Percentiles rank a stretch among this genome's conserved stretches.
Conservation (phyloP, 2,113 vertebrate genomes). For the Notechis scutatus region DNA sequence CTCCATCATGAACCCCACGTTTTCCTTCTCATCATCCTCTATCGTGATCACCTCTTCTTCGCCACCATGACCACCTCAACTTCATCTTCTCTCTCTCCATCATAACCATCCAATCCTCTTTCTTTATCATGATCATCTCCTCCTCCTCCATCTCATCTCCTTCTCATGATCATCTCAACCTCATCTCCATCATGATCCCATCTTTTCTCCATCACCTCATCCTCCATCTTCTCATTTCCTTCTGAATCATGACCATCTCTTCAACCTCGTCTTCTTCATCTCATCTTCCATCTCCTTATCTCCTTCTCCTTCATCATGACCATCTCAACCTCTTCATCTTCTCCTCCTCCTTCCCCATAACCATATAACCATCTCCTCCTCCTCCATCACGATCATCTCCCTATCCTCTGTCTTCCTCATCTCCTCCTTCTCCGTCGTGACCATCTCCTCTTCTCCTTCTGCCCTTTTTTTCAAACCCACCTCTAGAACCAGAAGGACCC, state of each 20-base stretch:
- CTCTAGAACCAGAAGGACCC: conserved; percentile 71
- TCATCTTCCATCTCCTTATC: neutral
- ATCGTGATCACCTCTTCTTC: neutral
- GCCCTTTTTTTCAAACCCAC: accelerated
- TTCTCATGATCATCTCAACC: no score
- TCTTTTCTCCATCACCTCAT: neutral
- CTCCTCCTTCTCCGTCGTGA: neutral
- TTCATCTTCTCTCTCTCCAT: neutral
- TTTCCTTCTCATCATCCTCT: neutral
- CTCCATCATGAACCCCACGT: neutral
- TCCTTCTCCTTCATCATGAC: neutral
- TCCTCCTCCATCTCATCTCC: neutral
- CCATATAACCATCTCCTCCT: neutral
- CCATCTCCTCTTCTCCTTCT: neutral
- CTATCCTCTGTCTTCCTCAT: neutral
- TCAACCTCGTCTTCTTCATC: neutral
- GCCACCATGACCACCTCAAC: neutral
- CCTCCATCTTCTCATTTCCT: neutral
- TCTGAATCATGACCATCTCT: neutral
- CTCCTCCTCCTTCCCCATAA: neutral
- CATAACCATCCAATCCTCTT: neutral
- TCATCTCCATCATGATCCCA: neutral
- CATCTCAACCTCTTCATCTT: neutral
- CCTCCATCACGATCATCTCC: neutral
- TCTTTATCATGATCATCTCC: no score